Conservation (phyloP, 2,113 vertebrate genomes). For the Coracopsis vasa region DNA sequence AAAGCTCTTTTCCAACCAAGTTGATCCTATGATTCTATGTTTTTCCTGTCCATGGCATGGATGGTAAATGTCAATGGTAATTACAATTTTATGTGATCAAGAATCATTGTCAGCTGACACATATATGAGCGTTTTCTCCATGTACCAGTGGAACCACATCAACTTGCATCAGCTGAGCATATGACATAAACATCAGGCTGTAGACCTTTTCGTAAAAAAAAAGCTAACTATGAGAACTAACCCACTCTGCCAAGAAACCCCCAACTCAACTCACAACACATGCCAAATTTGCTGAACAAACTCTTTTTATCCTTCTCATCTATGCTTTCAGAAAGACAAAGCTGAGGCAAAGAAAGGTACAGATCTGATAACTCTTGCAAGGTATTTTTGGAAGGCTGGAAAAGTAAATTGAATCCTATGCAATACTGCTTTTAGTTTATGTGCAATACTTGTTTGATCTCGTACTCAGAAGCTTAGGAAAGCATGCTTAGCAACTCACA, state of each 20-base stretch:
- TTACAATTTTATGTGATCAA: not conserved
- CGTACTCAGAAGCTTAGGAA: not conserved
- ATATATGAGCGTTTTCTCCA: not conserved
- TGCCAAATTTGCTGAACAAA: not conserved
- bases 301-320: not conserved
- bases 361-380: not conserved
- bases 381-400: not conserved
- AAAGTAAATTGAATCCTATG: not conserved
- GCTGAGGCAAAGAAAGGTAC: not conserved
- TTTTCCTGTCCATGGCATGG: not conserved
- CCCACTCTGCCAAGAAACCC: not conserved
- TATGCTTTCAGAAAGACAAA: not conserved
- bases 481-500: not conserved
- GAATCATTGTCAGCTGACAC: not conserved
- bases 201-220: not conserved
- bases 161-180: not conserved
- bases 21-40: not conserved
- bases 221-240: not conserved
- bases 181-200: not conserved
- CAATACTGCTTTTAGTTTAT: not conserved
- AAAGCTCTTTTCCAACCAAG: not conserved
- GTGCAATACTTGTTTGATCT: not conserved
- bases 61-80: not conserved
- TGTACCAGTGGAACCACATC: not conserved
- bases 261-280: not conserved